Base-by-base conservation (phyloP, 2,113 vertebrate genomes). In the Boleophthalmus pectinirostris region DNA sequence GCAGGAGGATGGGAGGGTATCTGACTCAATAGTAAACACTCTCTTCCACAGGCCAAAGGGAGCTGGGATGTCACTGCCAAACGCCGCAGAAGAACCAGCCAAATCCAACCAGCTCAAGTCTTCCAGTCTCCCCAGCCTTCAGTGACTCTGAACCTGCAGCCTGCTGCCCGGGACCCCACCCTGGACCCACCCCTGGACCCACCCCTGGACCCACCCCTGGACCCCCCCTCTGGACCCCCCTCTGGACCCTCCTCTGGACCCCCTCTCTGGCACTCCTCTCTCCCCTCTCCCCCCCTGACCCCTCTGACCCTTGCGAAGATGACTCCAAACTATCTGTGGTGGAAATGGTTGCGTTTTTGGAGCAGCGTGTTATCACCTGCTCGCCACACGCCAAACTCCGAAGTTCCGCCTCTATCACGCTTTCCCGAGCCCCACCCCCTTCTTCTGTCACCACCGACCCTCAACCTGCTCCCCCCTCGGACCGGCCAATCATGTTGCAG, bases 341-440 rank as follows among this genome's bases (percentile, higher is more conserved):
- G 7, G 96, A 98, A 89, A 98, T 98, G 95, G 97, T 98, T 20
- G 96, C 96, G 0, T 96, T 96, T 29, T 86, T 99, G 49, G 97
- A 98, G 86, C 95, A 96, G 77, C 93, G 94, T 73, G 94, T 93
- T 0, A 94, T 93, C 0, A 94, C 82, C 0, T 3, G 0, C 73
- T 78, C 54, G 11, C 67, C 15, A 82, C 86, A 77, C 3, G 10
- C 80, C 10, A 60, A 90, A 60, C 80, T 85, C 69, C 82, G 72
- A 21, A 87, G 73, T 73, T 86, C 74, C 79, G 63, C 70, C 69
- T 65, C 75, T 49, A 72, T 85, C 80, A 86, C 49, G 20, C 74
- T 85, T 10, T 73, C 73, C n/a, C 84, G 63, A 72, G 70, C 74
- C 23, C 63, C 20, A 8, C 75, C 74, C 56, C 43, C 47, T 58